Base-by-base conservation (phyloP, 2,113 vertebrate genomes). In the Picathartes gymnocephalus region DNA sequence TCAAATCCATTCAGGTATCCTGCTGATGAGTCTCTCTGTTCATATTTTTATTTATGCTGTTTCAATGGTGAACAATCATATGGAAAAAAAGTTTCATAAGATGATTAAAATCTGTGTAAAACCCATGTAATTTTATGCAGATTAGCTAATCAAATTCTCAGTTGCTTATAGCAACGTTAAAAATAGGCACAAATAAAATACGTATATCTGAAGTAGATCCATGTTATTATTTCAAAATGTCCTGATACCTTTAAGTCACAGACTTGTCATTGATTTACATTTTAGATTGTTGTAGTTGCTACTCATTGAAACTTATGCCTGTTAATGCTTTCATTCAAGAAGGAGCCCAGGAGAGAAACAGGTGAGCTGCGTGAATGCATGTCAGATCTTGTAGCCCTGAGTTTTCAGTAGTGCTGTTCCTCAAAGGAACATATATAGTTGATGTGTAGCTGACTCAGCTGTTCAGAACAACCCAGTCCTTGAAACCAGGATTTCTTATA, bases 351-450 rank as follows among this genome's bases (percentile, higher is more conserved):
- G 35, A 87, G 24, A 33, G 40, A 73, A 77, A 60, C 5, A 76
- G 48, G 25, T 72, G 64, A 73, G 18, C 33, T 66, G 3, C 0
- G 0, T 64, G 61, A 86, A n/a, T 66, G 47, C n/a, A 2, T 39
- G 9, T 27, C 39, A 53, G 24, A 27, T 85, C 20, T 54, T 30
- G 10, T 13, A 90, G 50, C 22, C 22, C 0, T 16, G 31, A 73
- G 37, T 74, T 87, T 73, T 39, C 44, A 7, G 12, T 15, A 27
- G 11, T 44, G 27, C 53, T 51, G 9, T 56, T 87, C 22, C 24
- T 90, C 4, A 6, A 45, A 81, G 56, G 27, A 65, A 5, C 10
- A 4, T 19, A 2, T 5, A 37, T 57, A 4, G 53, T 60, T 81
- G 7, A 68, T 21, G 9, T 54, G 25, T 33, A 27, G 11, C 30